Evolutionary conservation across 2,888 invertebrate genomes (phyloP).

Genomic region (Hecatera dysodea): DNA sequence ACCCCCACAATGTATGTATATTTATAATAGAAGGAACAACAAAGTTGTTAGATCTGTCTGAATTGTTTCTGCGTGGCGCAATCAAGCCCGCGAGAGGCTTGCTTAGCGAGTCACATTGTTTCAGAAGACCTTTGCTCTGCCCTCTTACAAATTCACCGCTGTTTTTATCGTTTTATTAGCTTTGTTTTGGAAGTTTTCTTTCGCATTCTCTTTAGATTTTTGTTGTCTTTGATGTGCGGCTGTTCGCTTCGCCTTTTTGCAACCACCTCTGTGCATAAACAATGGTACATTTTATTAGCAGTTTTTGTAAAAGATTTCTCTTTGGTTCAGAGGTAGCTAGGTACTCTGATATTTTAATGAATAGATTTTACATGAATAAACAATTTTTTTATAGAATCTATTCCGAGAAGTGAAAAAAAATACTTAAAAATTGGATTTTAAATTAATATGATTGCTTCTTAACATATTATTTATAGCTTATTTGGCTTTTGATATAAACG

Average conservation of each 20-base stretch:
- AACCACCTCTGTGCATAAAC: slow-evolving; percentile 56
- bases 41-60: slow-evolving; percentile 71
- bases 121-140: slow-evolving; percentile 78
- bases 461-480: slow-evolving; percentile 1
- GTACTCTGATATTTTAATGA: slow-evolving; percentile 61
- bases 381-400: slow-evolving; percentile 22
- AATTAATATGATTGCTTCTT: slow-evolving; percentile 6
- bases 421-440: neutral
- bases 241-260: slow-evolving; percentile 61
- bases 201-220: slow-evolving; percentile 77
- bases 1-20: slow-evolving; percentile 51
- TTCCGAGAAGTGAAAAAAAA: slow-evolving; percentile 9
- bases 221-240: slow-evolving; percentile 79
- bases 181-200: slow-evolving; percentile 82
- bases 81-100: slow-evolving; percentile 74
- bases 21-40: slow-evolving; percentile 63
- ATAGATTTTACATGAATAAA: slow-evolving; percentile 49
- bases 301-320: slow-evolving; percentile 60
- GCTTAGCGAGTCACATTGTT: slow-evolving; percentile 81
- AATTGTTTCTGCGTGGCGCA: slow-evolving; percentile 74
- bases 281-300: slow-evolving; percentile 60
- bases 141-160: slow-evolving; percentile 82
- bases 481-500: neutral
- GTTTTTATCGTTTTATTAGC: slow-evolving; percentile 85
- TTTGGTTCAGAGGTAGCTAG: too few relatives aligned